Conservation (phyloP, 2,888 invertebrate genomes). For the Rhagophthalmus giganteus region DNA sequence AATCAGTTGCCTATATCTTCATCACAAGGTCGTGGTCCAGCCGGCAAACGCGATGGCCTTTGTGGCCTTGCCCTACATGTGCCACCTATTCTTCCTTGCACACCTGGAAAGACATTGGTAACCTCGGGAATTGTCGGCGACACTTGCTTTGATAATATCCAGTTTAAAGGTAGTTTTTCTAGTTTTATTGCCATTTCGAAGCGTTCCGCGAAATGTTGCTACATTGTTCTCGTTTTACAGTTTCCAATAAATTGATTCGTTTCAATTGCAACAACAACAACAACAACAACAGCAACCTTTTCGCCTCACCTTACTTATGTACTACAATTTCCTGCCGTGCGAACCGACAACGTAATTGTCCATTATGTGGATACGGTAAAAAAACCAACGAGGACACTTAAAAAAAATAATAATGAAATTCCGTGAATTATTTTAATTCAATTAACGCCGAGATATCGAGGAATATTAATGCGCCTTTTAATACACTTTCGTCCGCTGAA, state of each 20-base stretch:
- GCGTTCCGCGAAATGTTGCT: too few species aligned
- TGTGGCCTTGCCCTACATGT: conserved; percentile 25
- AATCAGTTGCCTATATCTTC: conserved; percentile 16
- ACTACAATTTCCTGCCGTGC: too few species aligned
- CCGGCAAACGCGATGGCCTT: conserved; percentile 24
- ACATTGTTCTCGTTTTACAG: too few species aligned
- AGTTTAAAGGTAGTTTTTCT: neutral
- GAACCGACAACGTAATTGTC: too few species aligned
- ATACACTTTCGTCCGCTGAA: neutral
- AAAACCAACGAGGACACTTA: neutral
- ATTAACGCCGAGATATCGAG: neutral
- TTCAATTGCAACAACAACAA: too few species aligned
- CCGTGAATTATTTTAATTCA: neutral
- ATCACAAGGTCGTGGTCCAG: conserved; percentile 22
- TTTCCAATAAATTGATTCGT: too few species aligned
- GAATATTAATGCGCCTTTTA: neutral
- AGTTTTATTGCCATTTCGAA: neutral
- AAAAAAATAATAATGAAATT: too few species aligned
- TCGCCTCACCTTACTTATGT: too few species aligned
- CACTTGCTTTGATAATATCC: neutral
- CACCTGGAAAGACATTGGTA: neutral
- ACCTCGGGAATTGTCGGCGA: neutral
- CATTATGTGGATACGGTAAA: too few species aligned
- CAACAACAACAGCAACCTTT: too few species aligned
- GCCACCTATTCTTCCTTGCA: neutral